Conservation (phyloP, 2,888 invertebrate species). For the Acronicta psi region DNA sequence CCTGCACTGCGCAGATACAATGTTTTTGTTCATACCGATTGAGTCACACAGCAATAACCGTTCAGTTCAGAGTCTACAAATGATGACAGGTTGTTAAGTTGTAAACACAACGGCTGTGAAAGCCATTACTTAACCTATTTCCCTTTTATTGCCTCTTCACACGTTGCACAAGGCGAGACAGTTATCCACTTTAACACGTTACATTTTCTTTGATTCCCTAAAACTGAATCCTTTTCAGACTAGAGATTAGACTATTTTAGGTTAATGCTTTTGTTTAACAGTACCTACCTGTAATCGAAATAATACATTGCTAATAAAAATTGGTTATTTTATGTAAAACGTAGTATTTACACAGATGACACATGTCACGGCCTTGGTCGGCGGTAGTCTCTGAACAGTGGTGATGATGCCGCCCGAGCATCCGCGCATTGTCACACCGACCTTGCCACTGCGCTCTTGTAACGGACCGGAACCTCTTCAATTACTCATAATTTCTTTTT, state of each 20-base stretch:
- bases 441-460: slow-evolving; percentile 48
- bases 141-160: slow-evolving; percentile 24
- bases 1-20: slow-evolving; percentile 3
- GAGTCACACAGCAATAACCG: slow-evolving; percentile 20
- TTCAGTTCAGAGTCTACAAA: slow-evolving; percentile 21
- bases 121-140: slow-evolving; percentile 42
- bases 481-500: slow-evolving; percentile 21
- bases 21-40: slow-evolving; percentile 22
- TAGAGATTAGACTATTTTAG: background rate
- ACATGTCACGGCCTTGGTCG: slow-evolving; percentile 40
- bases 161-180: slow-evolving; percentile 15
- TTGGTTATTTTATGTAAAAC: slow-evolving; percentile 16
- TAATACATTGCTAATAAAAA: background rate
- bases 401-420: slow-evolving; percentile 16
- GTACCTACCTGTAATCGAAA: background rate
- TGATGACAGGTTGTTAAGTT: slow-evolving; percentile 35
- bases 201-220: slow-evolving; percentile 20
- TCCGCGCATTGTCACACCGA: slow-evolving; percentile 38
- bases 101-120: slow-evolving; percentile 28
- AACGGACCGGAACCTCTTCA: slow-evolving; percentile 29
- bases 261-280: background rate
- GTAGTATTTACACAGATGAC: slow-evolving; percentile 43
- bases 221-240: slow-evolving; percentile 3
- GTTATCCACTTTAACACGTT: slow-evolving; percentile 14
- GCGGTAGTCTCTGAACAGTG: slow-evolving; percentile 20